Percentiles rank a stretch among this genome's conserved stretches.
Evolutionary conservation across 2,888 invertebrate genomes (phyloP).

Genomic region (Epinotia nisella): DNA sequence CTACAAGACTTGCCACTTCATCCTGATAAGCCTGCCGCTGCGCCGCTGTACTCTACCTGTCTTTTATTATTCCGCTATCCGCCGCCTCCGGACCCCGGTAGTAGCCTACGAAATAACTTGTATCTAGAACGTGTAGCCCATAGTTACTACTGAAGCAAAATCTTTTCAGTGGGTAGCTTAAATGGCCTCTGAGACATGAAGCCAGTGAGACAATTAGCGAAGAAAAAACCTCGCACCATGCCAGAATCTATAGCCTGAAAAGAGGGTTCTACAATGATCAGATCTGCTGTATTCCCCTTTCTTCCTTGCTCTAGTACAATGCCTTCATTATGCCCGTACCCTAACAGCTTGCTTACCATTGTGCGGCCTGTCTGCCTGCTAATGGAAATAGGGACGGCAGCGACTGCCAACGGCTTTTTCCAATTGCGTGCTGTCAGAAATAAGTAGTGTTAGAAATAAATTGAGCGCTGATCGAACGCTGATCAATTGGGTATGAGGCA

Average conservation of each 20-base stretch:
- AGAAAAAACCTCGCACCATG: neutral
- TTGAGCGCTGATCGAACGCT: constrained; percentile 1
- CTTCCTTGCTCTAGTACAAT: constrained; percentile 59
- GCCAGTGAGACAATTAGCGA: too few relatives aligned
- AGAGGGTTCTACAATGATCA: neutral
- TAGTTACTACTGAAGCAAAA: too few relatives aligned
- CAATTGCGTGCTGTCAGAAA: constrained; percentile 34
- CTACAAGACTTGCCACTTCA: too few relatives aligned
- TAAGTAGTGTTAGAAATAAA: constrained; percentile 25
- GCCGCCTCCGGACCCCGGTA: too few relatives aligned
- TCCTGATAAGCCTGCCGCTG: too few relatives aligned
- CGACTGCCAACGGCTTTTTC: constrained; percentile 38
- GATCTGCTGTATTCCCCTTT: constrained; percentile 26
- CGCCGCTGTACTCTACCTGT: too few relatives aligned
- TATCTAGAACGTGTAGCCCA: too few relatives aligned
- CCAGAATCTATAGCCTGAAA: neutral
- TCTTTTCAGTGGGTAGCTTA: too few relatives aligned
- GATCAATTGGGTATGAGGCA: neutral
- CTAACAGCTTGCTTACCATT: constrained; percentile 77
- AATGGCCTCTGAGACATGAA: too few relatives aligned
- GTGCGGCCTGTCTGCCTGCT: constrained; percentile 62
- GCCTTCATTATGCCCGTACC: constrained; percentile 76
- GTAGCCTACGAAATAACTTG: too few relatives aligned
- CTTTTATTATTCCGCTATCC: too few relatives aligned
- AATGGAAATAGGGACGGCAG: constrained; percentile 63